Conservation (phyloP, 92 coral and sea anemone genomes). For the Nematostella vectensis region DNA sequence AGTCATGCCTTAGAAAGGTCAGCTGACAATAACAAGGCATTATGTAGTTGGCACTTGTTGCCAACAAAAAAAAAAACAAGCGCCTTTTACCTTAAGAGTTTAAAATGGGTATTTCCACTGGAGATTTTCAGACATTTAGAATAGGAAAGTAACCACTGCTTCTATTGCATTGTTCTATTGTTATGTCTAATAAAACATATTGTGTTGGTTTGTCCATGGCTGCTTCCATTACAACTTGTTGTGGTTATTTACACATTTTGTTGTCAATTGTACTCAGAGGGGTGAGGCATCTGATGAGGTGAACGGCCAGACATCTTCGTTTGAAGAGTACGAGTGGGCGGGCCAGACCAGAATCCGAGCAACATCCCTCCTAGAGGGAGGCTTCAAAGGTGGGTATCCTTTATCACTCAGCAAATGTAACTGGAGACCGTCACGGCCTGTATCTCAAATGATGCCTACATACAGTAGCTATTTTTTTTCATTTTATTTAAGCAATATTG, state of each 20-base stretch:
- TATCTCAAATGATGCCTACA: neutral
- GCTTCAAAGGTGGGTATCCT: constrained; percentile 56
- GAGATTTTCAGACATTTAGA: too few relatives aligned
- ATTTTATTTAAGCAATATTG: too few relatives aligned
- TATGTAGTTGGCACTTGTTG: too few relatives aligned
- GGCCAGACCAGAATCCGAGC: constrained; percentile 91
- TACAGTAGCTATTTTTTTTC: too few relatives aligned
- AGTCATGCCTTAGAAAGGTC: constrained; percentile 81
- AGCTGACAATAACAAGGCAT: neutral
- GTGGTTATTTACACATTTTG: too few relatives aligned
- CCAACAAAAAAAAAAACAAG: neutral
- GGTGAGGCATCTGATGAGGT: constrained; percentile 44
- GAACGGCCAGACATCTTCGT: constrained; percentile 31
- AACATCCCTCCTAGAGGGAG: constrained; percentile 71
- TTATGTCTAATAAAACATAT: too few relatives aligned
- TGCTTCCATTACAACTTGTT: too few relatives aligned
- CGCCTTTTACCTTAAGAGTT: neutral
- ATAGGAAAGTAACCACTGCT: too few relatives aligned
- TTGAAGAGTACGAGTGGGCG: constrained; percentile 85
- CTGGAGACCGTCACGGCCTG: neutral
- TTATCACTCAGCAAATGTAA: too few relatives aligned
- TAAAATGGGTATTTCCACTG: too few relatives aligned
- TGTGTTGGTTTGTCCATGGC: too few relatives aligned
- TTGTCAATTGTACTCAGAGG: neutral
- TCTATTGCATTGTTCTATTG: too few relatives aligned